Evolutionary conservation across 2,888 invertebrate genomes (phyloP).

Genomic region (Vanessa cardui): DNA sequence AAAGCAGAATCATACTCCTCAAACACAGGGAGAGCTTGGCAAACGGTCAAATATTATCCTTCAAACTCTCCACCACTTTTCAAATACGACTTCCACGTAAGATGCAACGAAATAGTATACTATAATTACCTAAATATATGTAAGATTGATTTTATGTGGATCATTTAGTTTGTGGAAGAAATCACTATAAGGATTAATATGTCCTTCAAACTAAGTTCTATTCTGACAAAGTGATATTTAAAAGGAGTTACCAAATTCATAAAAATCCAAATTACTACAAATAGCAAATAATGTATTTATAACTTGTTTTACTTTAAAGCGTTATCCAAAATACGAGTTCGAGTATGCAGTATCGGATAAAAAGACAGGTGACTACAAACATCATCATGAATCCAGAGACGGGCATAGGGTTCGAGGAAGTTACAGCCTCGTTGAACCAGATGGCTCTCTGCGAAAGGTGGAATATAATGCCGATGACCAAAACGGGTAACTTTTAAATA

Average conservation of each 20-base stretch:
- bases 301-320: constrained; percentile 48
- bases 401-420: constrained; percentile 82
- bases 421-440: constrained; percentile 82
- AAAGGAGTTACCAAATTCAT: too few species aligned
- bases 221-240: too few species aligned
- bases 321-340: constrained; percentile 83
- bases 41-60: constrained; percentile 65
- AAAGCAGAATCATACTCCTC: constrained; percentile 39
- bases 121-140: neutral
- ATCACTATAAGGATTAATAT: too few species aligned
- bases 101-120: constrained; percentile 33
- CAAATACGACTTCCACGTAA: constrained; percentile 65
- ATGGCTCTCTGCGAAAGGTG: constrained; percentile 82
- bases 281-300: neutral
- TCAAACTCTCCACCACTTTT: constrained; percentile 53
- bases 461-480: constrained; percentile 83
- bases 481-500: constrained; percentile 67
- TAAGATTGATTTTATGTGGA: too few species aligned
- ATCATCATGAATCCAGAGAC: constrained; percentile 79
- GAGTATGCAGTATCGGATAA: constrained; percentile 83
- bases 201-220: too few species aligned
- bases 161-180: neutral
- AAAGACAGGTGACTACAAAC: constrained; percentile 82
- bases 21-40: constrained; percentile 57
- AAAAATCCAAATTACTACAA: too few species aligned